These are phyloP conservation scores for Melanotaenia trifasciata DNA, from an alignment of 2,797 vertebrate species.

Conservation along the genomic window DNA sequence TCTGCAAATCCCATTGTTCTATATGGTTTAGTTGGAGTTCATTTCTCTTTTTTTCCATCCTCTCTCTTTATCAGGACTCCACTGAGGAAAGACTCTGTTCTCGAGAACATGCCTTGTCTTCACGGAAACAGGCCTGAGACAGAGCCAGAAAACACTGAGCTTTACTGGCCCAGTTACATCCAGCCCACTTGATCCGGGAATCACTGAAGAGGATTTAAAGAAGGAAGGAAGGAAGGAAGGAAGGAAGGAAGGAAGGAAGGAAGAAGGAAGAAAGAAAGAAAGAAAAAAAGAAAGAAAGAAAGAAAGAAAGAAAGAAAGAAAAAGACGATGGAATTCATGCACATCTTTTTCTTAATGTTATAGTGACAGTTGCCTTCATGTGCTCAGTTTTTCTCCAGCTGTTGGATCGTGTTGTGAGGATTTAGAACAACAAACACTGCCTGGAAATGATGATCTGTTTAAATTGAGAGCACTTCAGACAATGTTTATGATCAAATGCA, in stretches of 20 bases:
- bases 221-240: neutral
- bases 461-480: neutral
- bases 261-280: too few relatives aligned
- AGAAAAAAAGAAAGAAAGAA: too few relatives aligned
- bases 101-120: slow-evolving; percentile 65
- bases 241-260: too few relatives aligned
- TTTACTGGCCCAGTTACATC: slow-evolving; percentile 20
- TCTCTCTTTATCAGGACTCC: slow-evolving; percentile 50
- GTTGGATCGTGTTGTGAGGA: neutral
- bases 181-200: slow-evolving; percentile 41
- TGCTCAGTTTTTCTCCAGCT: neutral
- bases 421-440: neutral
- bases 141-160: slow-evolving; percentile 45
- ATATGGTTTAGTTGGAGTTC: neutral
- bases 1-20: neutral
- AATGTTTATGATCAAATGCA: neutral
- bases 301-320: too few relatives aligned
- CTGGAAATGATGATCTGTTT: neutral
- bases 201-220: slow-evolving; percentile 22
- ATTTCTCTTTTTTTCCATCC: neutral
- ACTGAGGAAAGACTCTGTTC: slow-evolving; percentile 28
- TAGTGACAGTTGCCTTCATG: neutral
- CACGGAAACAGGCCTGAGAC: slow-evolving; percentile 63
- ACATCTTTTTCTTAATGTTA: neutral
- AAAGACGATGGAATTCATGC: too few relatives aligned